These are phyloP conservation scores for Slavum lentiscoides DNA, from an alignment of 2,888 invertebrate species.

Conservation along the genomic window DNA sequence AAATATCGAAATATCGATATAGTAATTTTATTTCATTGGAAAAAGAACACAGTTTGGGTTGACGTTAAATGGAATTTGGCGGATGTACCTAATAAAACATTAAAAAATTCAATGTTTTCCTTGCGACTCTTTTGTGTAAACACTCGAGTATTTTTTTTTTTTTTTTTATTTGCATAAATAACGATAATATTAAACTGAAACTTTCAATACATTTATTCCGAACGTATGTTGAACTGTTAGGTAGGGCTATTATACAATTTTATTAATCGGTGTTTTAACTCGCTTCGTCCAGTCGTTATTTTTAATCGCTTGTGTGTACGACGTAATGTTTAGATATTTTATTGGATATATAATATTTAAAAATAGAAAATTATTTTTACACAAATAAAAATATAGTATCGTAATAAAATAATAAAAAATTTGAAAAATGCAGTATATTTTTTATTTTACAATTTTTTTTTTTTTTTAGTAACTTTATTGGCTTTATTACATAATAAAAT, in stretches of 20 bases:
- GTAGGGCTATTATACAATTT: not conserved
- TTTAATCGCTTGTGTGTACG: not conserved
- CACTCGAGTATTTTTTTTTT: too few relatives aligned
- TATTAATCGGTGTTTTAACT: not conserved
- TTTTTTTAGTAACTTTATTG: slow-evolving; percentile 18
- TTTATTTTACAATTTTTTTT: not conserved
- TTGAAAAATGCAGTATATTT: not conserved
- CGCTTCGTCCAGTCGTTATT: not conserved
- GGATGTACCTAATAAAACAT: too few relatives aligned
- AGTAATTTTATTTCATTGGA: too few relatives aligned
- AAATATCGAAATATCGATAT: too few relatives aligned
- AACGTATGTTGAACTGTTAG: too few relatives aligned
- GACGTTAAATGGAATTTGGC: too few relatives aligned
- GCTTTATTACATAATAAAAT: slow-evolving; percentile 24
- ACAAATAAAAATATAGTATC: not conserved
- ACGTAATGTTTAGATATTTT: not conserved
- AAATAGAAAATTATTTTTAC: slow-evolving; percentile 19
- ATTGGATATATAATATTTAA: not conserved
- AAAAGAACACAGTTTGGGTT: too few relatives aligned
- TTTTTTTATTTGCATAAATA: too few relatives aligned
- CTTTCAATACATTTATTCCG: too few relatives aligned
- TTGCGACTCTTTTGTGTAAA: too few relatives aligned
- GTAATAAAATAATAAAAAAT: slow-evolving; percentile 2
- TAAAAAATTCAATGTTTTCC: too few relatives aligned
- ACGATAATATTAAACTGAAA: too few relatives aligned